These are phyloP conservation scores for Phalacrocorax pelagicus DNA, from an alignment of 2,113 vertebrate species.

Conservation along the genomic window DNA sequence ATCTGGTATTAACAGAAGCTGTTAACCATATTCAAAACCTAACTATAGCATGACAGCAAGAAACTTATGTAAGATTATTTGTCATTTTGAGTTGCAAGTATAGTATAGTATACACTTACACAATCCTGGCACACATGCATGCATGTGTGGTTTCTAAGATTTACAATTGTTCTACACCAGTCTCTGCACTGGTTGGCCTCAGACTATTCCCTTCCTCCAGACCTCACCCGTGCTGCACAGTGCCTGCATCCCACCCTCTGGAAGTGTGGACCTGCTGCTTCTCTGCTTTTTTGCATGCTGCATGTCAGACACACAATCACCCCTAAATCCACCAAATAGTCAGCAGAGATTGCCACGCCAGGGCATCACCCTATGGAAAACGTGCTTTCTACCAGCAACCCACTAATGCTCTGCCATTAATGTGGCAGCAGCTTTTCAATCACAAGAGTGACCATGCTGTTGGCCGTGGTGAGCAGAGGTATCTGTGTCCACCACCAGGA, in stretches of 20 bases:
- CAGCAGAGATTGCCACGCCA: neutral
- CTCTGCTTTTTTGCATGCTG: neutral
- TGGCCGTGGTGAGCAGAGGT: neutral
- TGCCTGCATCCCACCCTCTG: neutral
- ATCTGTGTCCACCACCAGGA: neutral
- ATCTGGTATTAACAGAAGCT: slow-evolving; percentile 49
- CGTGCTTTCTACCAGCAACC: neutral
- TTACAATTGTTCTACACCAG: neutral
- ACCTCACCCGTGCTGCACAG: neutral
- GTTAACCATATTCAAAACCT: slow-evolving; percentile 27
- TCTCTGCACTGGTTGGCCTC: neutral
- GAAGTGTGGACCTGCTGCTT: fast-evolving
- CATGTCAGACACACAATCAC: neutral
- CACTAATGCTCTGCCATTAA: neutral
- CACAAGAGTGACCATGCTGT: fast-evolving
- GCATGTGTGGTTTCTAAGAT: neutral
- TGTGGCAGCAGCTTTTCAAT: neutral
- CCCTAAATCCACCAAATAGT: neutral
- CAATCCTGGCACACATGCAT: neutral
- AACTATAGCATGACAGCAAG: slow-evolving; percentile 34
- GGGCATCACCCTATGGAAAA: neutral
- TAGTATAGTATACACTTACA: neutral
- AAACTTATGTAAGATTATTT: slow-evolving; percentile 18
- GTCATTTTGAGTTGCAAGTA: neutral
- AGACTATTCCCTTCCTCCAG: neutral